These are phyloP conservation scores for Pteruthius melanotis DNA, from an alignment of 2,113 vertebrate genomes.

Conservation along the genomic window DNA sequence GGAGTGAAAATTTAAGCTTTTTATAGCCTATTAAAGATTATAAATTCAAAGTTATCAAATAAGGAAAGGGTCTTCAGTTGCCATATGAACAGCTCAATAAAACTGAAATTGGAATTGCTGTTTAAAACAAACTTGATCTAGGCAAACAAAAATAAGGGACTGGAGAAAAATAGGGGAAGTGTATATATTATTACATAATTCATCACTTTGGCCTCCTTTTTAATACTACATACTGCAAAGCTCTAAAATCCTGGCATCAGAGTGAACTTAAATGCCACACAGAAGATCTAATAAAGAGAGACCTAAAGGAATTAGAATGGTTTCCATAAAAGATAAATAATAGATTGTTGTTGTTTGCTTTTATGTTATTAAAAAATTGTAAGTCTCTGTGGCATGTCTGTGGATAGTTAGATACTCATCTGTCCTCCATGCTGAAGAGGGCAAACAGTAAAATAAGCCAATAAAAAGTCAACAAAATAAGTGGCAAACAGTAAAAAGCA, in stretches of 20 bases:
- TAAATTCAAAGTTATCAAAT: neutral
- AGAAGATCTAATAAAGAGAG: neutral
- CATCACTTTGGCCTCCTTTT: neutral
- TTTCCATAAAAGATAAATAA: neutral
- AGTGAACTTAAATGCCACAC: neutral
- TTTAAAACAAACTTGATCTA: neutral
- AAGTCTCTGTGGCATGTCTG: neutral
- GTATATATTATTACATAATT: neutral
- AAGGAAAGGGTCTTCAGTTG: neutral
- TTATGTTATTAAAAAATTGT: neutral
- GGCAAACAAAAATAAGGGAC: neutral
- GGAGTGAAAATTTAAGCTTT: constrained; percentile 29
- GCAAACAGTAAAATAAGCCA: neutral
- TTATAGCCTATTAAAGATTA: neutral
- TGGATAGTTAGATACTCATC: neutral
- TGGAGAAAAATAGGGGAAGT: neutral
- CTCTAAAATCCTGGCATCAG: neutral
- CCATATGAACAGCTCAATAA: neutral
- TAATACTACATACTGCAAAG: neutral
- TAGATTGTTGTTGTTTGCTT: neutral
- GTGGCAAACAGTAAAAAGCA: neutral
- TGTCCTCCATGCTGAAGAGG: neutral
- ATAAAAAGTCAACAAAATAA: neutral
- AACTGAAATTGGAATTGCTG: neutral
- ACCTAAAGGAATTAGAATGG: neutral